Base-by-base conservation (phyloP, 2,888 invertebrate genomes). In the Erebia ligea region DNA sequence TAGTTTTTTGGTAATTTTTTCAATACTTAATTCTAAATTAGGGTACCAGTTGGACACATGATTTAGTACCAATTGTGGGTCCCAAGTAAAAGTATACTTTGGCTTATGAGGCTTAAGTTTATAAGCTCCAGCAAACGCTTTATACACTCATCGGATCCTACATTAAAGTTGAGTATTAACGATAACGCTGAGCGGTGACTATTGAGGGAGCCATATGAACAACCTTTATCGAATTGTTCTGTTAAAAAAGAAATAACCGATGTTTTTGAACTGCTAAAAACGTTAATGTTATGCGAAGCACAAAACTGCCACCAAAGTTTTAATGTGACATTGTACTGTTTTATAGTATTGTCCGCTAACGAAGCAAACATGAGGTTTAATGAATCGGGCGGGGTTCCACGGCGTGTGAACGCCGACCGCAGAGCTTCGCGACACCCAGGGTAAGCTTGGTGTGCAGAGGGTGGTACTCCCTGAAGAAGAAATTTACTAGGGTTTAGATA, bases 161-260 rank as follows among this genome's bases (percentile, higher is more conserved):
- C 10, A 54, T 77, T 73, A 69, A 68, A 76, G 1, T 76, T 78
- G 17, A 80, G 21, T 5, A 81, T 68, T n/a, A 80, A 67, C 0
- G 79, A 76, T 40, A 81, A 11, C 1, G 82, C 78, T 1, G 81
- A 81, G 0, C 81, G 71, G 52, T 81, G 80, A 21, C 50, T 73
- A 58, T 81, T 81, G 0, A 81, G 17, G 1, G 76, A 64, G 0
- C 78, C 77, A 50, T 80, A 81, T 1, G 75, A 54, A 15, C 68
- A 67, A 15, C 77, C 79, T 1, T 74, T 76, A 21, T 78, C 66
- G 67, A 76, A 80, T 45, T 70, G 70, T 13, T 78, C 63, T 0
- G 72, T 74, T 9, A 80, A 67, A 67, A 79, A 80, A 8, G 17
- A n/a, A 17, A 78, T 21, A 6, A 75, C 58, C 10, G 21, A 17